Evolutionary conservation across 2,113 vertebrate species (phyloP).

Genomic region (Pandion haliaetus): DNA sequence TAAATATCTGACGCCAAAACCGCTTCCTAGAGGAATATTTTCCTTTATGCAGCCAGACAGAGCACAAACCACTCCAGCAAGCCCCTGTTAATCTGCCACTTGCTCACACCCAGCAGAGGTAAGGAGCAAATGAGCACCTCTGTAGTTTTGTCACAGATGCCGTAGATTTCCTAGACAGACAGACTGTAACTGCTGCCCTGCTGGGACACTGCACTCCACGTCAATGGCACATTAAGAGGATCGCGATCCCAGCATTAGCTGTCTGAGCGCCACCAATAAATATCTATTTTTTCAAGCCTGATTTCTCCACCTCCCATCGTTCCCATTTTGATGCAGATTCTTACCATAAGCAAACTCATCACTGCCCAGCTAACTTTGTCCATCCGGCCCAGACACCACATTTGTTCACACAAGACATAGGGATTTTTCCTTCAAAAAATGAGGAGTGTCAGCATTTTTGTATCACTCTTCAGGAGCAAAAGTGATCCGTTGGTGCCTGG

Average conservation of each 20-base stretch:
- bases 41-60: background rate
- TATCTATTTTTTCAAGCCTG: background rate
- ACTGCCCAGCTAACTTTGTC: background rate
- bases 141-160: background rate
- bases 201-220: background rate
- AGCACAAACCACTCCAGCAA: background rate
- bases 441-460: background rate
- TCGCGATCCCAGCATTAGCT: background rate
- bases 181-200: background rate
- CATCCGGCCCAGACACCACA: background rate
- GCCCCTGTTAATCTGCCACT: background rate
- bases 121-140: background rate
- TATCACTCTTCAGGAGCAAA: background rate
- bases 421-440: background rate
- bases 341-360: background rate
- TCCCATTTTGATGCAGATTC: background rate
- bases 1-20: background rate
- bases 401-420: background rate
- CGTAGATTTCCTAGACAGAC: background rate
- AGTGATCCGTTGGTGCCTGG: background rate
- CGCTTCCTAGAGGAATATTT: background rate
- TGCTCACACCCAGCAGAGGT: background rate
- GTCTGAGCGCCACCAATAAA: background rate
- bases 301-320: background rate
- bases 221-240: background rate